phyloP scores from a whole-genome alignment of 2,797 vertebrate genomes.

The Phrynocephalus forsythii region DNA sequence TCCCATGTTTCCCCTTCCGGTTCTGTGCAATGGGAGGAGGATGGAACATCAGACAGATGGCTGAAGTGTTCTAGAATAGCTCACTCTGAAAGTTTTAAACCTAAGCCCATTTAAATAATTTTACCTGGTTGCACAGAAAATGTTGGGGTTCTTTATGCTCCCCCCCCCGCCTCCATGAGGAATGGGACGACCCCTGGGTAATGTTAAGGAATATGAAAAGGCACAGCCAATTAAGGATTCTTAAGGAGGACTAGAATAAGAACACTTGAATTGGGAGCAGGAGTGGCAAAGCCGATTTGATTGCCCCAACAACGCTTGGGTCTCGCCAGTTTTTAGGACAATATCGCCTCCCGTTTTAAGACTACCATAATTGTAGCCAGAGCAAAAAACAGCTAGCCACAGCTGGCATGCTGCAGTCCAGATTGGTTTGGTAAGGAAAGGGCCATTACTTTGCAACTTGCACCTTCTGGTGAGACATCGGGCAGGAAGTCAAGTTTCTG shows the following conservation, averaged over 20 bases:
- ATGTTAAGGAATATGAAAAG: background rate
- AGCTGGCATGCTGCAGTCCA: no score
- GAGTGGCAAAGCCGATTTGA: background rate
- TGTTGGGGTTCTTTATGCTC: background rate
- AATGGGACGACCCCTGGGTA: background rate
- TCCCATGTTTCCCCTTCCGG: accelerated
- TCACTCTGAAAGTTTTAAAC: background rate
- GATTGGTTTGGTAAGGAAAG: background rate
- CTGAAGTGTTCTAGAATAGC: background rate
- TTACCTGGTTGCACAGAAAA: no score
- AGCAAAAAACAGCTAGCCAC: background rate
- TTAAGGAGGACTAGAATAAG: background rate
- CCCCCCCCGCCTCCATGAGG: background rate
- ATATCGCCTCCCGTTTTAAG: background rate
- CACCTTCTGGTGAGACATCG: no score
- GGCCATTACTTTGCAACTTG: no score
- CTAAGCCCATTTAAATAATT: no score
- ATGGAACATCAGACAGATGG: background rate
- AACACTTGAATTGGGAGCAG: no score
- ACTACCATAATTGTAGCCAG: background rate
- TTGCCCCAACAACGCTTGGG: no score
- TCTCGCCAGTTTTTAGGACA: no score
- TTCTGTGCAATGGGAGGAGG: no score
- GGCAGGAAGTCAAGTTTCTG: background rate
- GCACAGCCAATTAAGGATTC: background rate